Evolutionary conservation across 2,888 invertebrate genomes (phyloP).

Genomic region (Leptopilina drosophilae): DNA sequence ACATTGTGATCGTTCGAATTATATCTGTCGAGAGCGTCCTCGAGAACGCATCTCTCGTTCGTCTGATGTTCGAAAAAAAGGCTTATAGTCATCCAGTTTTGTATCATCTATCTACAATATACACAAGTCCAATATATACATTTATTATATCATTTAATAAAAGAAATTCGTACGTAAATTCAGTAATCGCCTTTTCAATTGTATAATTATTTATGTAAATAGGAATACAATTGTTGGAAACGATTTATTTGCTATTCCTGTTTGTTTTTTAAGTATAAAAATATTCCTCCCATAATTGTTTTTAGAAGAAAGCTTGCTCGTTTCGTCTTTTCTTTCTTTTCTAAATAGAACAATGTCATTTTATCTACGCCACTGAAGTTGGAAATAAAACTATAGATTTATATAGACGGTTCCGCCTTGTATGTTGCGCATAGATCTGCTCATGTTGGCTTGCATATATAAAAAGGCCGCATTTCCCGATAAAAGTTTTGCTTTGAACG

Average conservation of each 20-base stretch:
- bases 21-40: slow-evolving; percentile 44
- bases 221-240: too few species aligned
- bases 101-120: slow-evolving; percentile 22
- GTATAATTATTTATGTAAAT: too few species aligned
- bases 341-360: neutral
- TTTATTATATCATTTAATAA: neutral
- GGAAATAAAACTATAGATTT: slow-evolving; percentile 26
- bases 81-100: slow-evolving; percentile 28
- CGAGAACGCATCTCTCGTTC: slow-evolving; percentile 28
- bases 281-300: neutral
- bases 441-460: slow-evolving; percentile 21
- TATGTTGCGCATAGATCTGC: slow-evolving; percentile 26
- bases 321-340: neutral
- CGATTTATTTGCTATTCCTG: neutral
- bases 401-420: slow-evolving; percentile 22
- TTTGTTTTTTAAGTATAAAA: too few species aligned
- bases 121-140: neutral
- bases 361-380: slow-evolving; percentile 33
- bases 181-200: too few species aligned
- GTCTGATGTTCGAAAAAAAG: slow-evolving; percentile 31
- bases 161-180: neutral
- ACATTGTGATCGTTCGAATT: slow-evolving; percentile 54
- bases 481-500: neutral
- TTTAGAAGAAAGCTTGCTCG: neutral
- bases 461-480: slow-evolving; percentile 11